These are phyloP conservation scores for Chesias legatella DNA, from an alignment of 2,888 invertebrate species.

Conservation along the genomic window DNA sequence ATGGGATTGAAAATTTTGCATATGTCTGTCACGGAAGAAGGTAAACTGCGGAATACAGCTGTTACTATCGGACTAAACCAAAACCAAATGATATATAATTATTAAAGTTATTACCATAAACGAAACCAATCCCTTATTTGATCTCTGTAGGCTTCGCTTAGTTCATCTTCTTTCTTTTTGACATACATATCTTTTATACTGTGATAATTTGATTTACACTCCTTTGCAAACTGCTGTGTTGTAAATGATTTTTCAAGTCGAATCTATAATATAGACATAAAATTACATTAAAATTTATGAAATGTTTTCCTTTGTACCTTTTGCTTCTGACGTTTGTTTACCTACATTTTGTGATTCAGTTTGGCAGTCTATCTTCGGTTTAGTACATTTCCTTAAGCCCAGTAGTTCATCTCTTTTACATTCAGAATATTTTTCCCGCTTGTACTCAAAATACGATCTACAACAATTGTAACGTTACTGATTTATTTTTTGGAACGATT, in stretches of 20 bases:
- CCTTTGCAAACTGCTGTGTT: constrained; percentile 34
- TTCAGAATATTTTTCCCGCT: constrained; percentile 43
- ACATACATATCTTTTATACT: constrained; percentile 38
- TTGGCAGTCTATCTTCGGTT: constrained; percentile 19
- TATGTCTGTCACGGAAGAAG: too few relatives aligned
- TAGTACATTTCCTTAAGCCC: constrained; percentile 37
- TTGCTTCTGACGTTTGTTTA: not conserved
- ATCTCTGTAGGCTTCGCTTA: constrained; percentile 51
- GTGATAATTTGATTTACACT: constrained; percentile 35
- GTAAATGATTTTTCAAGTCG: constrained; percentile 16
- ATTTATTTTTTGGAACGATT: too few relatives aligned
- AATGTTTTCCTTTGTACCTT: too few relatives aligned
- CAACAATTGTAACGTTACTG: constrained; percentile 12
- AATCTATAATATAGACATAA: constrained; percentile 18
- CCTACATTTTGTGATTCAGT: constrained; percentile 39
- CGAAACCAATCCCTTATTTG: constrained; percentile 55
- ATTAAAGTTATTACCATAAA: constrained; percentile 44
- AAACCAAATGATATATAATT: too few relatives aligned
- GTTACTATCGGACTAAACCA: too few relatives aligned
- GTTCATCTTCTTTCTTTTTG: constrained; percentile 33
- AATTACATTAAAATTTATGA: not conserved
- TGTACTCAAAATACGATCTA: constrained; percentile 54
- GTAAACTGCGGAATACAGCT: too few relatives aligned
- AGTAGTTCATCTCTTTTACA: constrained; percentile 46
- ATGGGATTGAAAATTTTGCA: too few relatives aligned